Evolutionary conservation across 2,888 invertebrate genomes (phyloP), one percentile per base, ranked within the genome.

Genomic region (Lepidochrysops patricia): DNA sequence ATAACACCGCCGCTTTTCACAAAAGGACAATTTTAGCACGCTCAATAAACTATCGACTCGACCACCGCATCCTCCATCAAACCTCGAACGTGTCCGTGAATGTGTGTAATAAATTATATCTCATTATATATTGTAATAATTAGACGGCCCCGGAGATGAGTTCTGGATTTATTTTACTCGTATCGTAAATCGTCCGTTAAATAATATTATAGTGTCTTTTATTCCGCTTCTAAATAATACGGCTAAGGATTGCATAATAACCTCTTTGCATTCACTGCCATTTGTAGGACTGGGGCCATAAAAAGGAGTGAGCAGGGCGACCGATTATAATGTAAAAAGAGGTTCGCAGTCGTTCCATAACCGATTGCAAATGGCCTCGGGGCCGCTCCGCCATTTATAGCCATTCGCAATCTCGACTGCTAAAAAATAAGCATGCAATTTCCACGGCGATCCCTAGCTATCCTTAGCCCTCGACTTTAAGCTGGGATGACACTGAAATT

Each of bases 261-360:
- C 66, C 70, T 73, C 70, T 81, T 76, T 75, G 76, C 75, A 79
- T 80, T 68, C 72, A 74, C 48, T 60, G 57, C 63, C 66, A 63
- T 66, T 65, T 65, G 63, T 79, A 54, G 15, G 54, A 23, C 75
- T 73, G 75, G 71, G 71, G 65, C 66, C 56, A 59, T 72, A 71
- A 84, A 85, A 82, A 78, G 72, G 72, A 80, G 75, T 73, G 75
- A 77, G 74, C 77, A 74, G 75, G 75, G 79, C 82, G 75, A 77
- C 80, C 82, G 87, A 86, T 87, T 87, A 86, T 86, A 87, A 82
- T 84, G 78, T 82, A 87, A 87, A 89, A 89, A 87, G 82, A 84
- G 81, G 79, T 84, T 79, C 80, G 82, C 79, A 79, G 77, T 76
- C 86, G 85, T 85, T 84, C 87, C 87, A 87, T 87, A 88, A 88